A percentile compares a stretch with the other conserved stretches of the same genome.
These are phyloP conservation scores for Bombylius major DNA, from an alignment of 2,888 invertebrate genomes.

Conservation along the genomic window DNA sequence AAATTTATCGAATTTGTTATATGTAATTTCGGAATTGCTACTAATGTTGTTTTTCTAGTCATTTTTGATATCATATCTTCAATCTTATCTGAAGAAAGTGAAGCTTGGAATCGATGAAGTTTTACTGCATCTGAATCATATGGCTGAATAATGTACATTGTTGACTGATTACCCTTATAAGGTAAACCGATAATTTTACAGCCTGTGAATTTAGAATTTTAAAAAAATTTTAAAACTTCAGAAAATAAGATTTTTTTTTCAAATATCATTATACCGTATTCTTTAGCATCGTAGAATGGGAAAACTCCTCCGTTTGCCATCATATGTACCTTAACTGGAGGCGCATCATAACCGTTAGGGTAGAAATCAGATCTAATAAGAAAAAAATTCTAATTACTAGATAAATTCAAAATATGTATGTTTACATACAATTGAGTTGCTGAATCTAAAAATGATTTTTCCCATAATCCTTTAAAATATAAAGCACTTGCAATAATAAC, in stretches of 20 bases:
- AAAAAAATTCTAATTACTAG: background rate
- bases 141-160: conserved; percentile 55
- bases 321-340: conserved; percentile 37
- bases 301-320: conserved; percentile 47
- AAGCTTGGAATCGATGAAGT: conserved; percentile 36
- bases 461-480: conserved; percentile 45
- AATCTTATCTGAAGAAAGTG: conserved; percentile 37
- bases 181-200: conserved; percentile 52
- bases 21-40: conserved; percentile 58
- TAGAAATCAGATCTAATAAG: conserved; percentile 40
- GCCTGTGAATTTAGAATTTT: conserved; percentile 30
- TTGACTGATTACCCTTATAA: conserved; percentile 47
- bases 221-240: background rate
- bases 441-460: conserved; percentile 40
- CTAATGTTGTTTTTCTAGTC: conserved; percentile 35
- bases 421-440: conserved; percentile 25
- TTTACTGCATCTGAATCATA: conserved; percentile 36
- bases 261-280: conserved; percentile 7
- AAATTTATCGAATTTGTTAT: conserved; percentile 47
- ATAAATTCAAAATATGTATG: background rate
- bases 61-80: conserved; percentile 30
- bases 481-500: conserved; percentile 48
- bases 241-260: background rate
- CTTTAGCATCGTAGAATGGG: conserved; percentile 32
- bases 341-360: conserved; percentile 35